These are phyloP conservation scores for Conus betulinus DNA, from an alignment of 1,140 invertebrate species.

Conservation along the genomic window DNA sequence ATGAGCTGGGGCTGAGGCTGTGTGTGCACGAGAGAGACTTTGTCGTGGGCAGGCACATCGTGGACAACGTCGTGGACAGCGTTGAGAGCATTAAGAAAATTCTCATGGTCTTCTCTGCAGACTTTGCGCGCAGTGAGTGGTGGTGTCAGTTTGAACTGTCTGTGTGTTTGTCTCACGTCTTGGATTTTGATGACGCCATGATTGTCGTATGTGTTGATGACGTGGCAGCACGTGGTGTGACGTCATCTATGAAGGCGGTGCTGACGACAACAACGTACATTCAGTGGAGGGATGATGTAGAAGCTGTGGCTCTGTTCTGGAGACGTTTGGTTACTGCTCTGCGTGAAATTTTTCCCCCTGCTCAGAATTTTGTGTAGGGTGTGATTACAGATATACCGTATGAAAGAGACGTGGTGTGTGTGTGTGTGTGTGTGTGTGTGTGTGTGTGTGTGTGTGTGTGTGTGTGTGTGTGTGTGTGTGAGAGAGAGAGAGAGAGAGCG, in stretches of 20 bases:
- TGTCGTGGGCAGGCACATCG: constrained; percentile 49
- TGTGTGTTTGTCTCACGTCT: constrained; percentile 45
- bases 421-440: too few species aligned
- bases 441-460: too few species aligned
- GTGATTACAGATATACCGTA: too few species aligned
- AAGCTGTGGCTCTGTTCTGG: not conserved
- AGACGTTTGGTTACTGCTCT: not conserved
- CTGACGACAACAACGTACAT: too few species aligned
- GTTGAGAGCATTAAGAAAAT: constrained; percentile 53
- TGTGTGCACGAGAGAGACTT: constrained; percentile 67
- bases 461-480: too few species aligned
- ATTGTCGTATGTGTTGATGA: constrained; percentile 42
- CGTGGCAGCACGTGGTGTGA: constrained; percentile 29
- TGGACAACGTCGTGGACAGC: constrained; percentile 56
- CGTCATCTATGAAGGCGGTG: constrained; percentile 10
- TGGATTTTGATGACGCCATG: constrained; percentile 29
- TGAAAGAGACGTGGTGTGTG: too few species aligned
- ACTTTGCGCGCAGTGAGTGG: constrained; percentile 51
- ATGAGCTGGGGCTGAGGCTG: constrained; percentile 39
- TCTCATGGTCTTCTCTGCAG: constrained; percentile 54
- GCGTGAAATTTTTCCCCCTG: not conserved
- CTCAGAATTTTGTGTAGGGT: too few species aligned
- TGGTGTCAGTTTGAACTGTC: constrained; percentile 75
- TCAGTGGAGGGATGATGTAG: constrained; percentile 23
- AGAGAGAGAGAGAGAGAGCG: too few species aligned